Base-by-base conservation (phyloP, 2,888 invertebrate species). In the Chrysolina haemoptera region DNA sequence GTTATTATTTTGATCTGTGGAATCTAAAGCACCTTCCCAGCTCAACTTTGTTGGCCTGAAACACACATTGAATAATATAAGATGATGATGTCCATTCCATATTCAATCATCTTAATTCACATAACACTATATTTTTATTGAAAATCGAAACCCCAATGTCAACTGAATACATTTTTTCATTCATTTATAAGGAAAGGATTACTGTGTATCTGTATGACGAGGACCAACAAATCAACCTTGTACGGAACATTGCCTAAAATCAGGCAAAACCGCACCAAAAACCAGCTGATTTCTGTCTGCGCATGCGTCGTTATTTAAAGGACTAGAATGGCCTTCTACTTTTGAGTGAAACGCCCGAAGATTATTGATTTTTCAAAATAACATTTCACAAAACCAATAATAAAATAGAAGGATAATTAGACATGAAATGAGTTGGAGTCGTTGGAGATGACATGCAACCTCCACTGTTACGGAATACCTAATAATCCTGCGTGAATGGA, bases 1-100 rank as follows among this genome's bases (percentile, higher is more conserved):
- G 90, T 92, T 93, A 87, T 91, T 91, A 84, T 91, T 91, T 86
- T 90, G 91, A 85, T 91, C 91, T 80, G 91, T 91, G 68, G 89
- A 89, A 79, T 89, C 89, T 70, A 87, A 83, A 73, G 85, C 86
- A 76, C 85, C 86, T 79, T 88, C 87, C 86, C 87, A 88, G 82
- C 88, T 88, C 82, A 87, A 81, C 81, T 87, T 86, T 81, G 86
- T 86, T 81, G 86, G 83, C 87, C 88, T 88, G 82, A 59, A 84
- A 84, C 27, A 63, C 40, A 66, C 59, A 71, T 62, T 46, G 20
- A 68, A 65, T 27, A 22, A 66, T 65, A 68, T 71, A 70, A 74
- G 53, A 64, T 65, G 71, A 27, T 68, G 64, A 69, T 70, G 53
- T 48, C 8, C 0, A 3, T 16, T 48, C 2, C 48, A 48, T 48